Evolutionary conservation across 2,888 invertebrate species (phyloP), one percentile per base, ranked within the genome.

Genomic region (Rhagophthalmus giganteus): DNA sequence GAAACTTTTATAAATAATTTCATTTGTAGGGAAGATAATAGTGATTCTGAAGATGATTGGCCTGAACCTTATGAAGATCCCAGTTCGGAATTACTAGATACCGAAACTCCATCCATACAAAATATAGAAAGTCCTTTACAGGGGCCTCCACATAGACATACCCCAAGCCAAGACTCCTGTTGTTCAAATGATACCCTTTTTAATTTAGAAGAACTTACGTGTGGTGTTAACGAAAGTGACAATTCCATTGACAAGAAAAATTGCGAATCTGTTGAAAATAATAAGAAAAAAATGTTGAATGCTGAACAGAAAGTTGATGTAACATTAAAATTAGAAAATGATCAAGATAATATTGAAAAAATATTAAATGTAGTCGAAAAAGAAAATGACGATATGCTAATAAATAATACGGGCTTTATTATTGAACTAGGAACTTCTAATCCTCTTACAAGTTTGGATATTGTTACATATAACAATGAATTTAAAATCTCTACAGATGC

Each of bases 171-270:
- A 58, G 82, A 82, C 64, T 83, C 82, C 2, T 83, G 82, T 77
- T 83, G 83, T 68, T 83, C 83, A 13, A 83, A 83, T 66, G 83
- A 83, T 60, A 83, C 83, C 0, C 69, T 83, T 1, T 83, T 83
- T 67, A 83, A 83, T 62, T 78, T 83, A 20, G 83, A 83, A 63
- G 83, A 83, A 55, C 59, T 75, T 33, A 69, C 67, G 13, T 66
- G 54, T 49, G 67, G 50, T 12, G 55, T 59, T 8, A 59, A 54
- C 33, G 65, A 66, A 38, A 41, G 32, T 11, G 67, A 67, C 32
- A 60, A 58, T 20, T 20, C 20, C 24, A 58, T 57, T 9, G 42
- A 50, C 15, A 31, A 33, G 24, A 39, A 34, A 35, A 14, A 32
- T 11, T 25, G 9, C 16, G 24, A 32, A 14, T 32, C 14, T 12